Evolutionary conservation across 2,113 vertebrate species (phyloP), one percentile per base, ranked within the genome.

Genomic region (Rhinichthys klamathensis): DNA sequence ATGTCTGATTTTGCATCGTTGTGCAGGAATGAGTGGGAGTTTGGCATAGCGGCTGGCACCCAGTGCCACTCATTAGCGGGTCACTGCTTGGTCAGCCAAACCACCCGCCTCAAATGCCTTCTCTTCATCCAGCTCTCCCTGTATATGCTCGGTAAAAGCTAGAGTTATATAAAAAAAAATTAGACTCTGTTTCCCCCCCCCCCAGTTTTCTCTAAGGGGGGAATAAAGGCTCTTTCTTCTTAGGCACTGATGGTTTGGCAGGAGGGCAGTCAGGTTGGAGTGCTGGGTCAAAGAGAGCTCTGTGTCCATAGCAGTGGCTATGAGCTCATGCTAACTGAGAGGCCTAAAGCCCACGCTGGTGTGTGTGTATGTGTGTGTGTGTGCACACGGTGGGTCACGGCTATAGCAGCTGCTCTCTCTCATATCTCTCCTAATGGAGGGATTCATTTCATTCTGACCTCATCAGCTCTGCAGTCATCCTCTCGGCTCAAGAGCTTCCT

Each of bases 361-460:
- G 41, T 27, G n/a, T 74, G 38, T 49, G 41, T 46, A 35, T n/a
- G 69, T 72, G 38, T 72, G 69, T 72, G 69, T 30, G 30, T 30
- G 30, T 30, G 30, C 87, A 88, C 89, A 92, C 89, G 41, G 8
- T 13, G 49, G 51, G 58, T 49, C 79, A 67, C 8, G 89, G 85
- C 90, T 91, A 88, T 65, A 78, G 90, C 92, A 94, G 93, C 94
- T 95, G 94, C 91, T 92, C 90, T 91, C 88, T 91, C 91, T 94
- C 91, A 92, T 92, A 92, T 92, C 89, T 88, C 84, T 89, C 88
- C 84, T 93, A 93, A 94, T 93, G 92, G 91, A 92, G 89, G 92
- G 93, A 92, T 94, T 92, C 60, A 80, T 92, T 94, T 94, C 92
- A 86, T 89, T 92, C 89, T 94, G 93, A 94, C 94, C 92, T 95